A percentile compares a stretch with the other conserved stretches of the same genome.
Evolutionary conservation across 2,888 invertebrate genomes (phyloP).

Genomic region (Teleogryllus oceanicus): DNA sequence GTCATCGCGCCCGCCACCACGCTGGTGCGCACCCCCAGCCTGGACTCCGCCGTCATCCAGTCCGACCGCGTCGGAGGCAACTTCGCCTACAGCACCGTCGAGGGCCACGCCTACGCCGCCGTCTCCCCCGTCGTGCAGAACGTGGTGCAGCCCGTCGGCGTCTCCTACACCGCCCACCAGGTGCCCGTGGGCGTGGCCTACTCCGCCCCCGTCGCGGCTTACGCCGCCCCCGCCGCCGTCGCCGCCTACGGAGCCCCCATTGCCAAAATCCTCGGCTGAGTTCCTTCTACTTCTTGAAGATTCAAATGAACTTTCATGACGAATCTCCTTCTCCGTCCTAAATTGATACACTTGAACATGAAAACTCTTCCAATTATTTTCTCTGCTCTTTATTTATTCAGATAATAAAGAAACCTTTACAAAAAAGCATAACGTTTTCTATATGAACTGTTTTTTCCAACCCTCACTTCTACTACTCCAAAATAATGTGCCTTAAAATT

Average conservation of each 20-base stretch:
- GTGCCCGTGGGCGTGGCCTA: conserved; percentile 29
- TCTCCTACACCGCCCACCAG: conserved; percentile 44
- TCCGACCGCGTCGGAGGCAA: conserved; percentile 53
- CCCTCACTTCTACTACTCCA: too few species aligned
- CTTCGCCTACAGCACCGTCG: conserved; percentile 55
- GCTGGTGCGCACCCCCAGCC: conserved; percentile 49
- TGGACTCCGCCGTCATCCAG: conserved; percentile 54
- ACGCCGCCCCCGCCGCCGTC: not conserved
- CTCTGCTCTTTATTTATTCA: not conserved
- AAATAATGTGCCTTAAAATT: too few species aligned
- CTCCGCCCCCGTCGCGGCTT: conserved; percentile 24
- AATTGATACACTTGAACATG: not conserved
- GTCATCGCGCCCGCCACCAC: conserved; percentile 40
- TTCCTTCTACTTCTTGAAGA: not conserved
- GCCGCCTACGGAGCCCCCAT: not conserved
- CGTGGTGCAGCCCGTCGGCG: conserved; percentile 45
- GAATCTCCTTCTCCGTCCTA: not conserved
- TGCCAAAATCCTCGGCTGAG: not conserved
- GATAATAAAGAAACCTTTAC: not conserved
- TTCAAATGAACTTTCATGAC: not conserved
- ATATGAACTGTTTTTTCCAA: too few species aligned
- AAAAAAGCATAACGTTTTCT: not conserved
- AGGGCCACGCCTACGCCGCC: conserved; percentile 53
- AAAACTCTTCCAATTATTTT: not conserved
- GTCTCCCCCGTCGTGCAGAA: conserved; percentile 47